Evolutionary conservation across 1,140 invertebrate genomes (phyloP), one percentile per base, ranked within the genome.

Genomic region (Drosophila burlai): DNA sequence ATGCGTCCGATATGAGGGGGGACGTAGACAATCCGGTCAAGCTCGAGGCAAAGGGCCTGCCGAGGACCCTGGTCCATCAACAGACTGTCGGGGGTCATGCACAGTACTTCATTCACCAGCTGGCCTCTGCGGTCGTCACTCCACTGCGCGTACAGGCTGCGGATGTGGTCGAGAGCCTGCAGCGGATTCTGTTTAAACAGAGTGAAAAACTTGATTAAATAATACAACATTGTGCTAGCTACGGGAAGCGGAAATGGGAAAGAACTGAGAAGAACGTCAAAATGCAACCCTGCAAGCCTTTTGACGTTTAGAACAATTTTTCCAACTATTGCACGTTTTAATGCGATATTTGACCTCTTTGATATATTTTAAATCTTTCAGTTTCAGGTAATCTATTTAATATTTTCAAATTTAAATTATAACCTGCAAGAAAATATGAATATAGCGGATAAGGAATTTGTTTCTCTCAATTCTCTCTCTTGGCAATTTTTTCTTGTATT

Each of bases 151-250:
- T 34, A 43, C 8, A 80, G 11, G 4, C 10, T 43, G 10, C 18
- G 24, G 6, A 13, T 54, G 18, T 73, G 58, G 4, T 1, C 6
- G 3, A 13, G 2, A 4, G 46, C 1, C 6, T 80, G 1, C 6
- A 16, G 34, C 5, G 76, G 74, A 2, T 49, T 2, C 18, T 8
- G 13, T 0, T 11, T 38, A 31, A 47, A 18, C 1, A 76, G 75
- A 36, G 62, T 50, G 4, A 80, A 36, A 7, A 80, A 80, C 26
- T 80, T 62, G 1, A 62, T 58, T 7, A 80, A 16, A 26, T 66
- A 73, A 29, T 73, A 80, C 13, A 66, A 21, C 75, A 80, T 78
- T 8, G 1, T 57, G 31, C 4, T 29, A 11, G 18, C 15, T n/a
- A 15, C 47, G 18, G 31, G 45, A 29, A 11, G 21, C 9, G 49